These are phyloP conservation scores for Xenopus laevis DNA, from an alignment of 2,113 vertebrate species.

Conservation along the genomic window DNA sequence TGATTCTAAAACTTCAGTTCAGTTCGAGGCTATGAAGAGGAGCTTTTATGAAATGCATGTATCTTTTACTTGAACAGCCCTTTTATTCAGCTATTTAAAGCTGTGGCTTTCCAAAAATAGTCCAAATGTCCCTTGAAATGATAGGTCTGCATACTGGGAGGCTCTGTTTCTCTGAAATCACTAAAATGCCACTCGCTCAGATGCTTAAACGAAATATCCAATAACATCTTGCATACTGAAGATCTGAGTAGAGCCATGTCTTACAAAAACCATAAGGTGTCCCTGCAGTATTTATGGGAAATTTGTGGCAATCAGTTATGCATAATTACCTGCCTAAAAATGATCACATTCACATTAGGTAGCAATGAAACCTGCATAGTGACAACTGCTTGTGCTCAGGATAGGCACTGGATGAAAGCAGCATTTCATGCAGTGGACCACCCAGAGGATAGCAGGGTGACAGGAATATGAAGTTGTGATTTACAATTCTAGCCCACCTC, in stretches of 20 bases:
- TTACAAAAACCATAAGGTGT: not conserved
- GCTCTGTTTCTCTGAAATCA: slow-evolving; percentile 25
- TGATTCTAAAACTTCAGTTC: slow-evolving; percentile 30
- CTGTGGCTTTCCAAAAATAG: slow-evolving; percentile 35
- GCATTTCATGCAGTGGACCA: not conserved
- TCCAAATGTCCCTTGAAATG: slow-evolving; percentile 27
- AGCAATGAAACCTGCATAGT: not conserved
- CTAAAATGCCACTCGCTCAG: not conserved
- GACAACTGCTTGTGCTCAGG: not conserved
- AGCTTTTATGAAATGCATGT: slow-evolving; percentile 24
- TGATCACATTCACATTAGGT: not conserved
- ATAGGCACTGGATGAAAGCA: not conserved
- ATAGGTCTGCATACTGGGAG: slow-evolving; percentile 24
- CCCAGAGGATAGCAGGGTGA: not conserved
- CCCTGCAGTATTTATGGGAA: not conserved
- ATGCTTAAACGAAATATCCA: not conserved
- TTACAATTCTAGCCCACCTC: not conserved
- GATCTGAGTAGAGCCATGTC: not conserved
- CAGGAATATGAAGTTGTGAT: not conserved
- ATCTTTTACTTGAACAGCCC: slow-evolving; percentile 22
- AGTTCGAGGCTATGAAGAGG: slow-evolving; percentile 1
- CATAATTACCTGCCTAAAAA: not conserved
- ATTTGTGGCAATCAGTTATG: not conserved
- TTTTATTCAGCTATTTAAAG: slow-evolving; percentile 45
- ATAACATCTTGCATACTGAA: not conserved